Evolutionary conservation across 64 coral and sea anemone species (phyloP), one percentile per base, ranked within the genome.

Genomic region (Acropora yongei): DNA sequence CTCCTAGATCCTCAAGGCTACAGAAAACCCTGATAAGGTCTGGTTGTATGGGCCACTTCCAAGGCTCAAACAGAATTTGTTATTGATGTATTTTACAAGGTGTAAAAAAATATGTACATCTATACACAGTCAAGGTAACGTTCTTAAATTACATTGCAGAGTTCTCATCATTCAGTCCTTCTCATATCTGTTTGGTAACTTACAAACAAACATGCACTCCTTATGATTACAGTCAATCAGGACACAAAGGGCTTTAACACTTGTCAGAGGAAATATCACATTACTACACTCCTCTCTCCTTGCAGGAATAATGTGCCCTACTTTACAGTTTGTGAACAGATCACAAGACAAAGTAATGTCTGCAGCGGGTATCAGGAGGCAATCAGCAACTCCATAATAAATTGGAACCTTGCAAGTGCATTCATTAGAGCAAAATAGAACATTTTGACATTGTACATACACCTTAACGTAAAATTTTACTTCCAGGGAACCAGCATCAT

Each of bases 371-470:
- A 82, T 57, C 8, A 88, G 44, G 67, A 49, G 41, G 1, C 67
- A 88, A 80, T 93, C 86, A 53, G 92, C 14, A 93, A 93, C 8
- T 30, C 92, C 92, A 93, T 67, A 93, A 41, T 93, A 93, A 17
- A 67, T 6, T 49, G 92, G 92, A 67, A 76, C 6, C 48, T 93
- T 93, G 49, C 92, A 89, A 44, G 4, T 74, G 51, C 86, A 93
- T 66, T 7, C 51, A 68, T 88, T n/a, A 3, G 78, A 63, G 20
- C 92, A 89, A 77, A 81, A 88, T n/a, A 83, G 20, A 51, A 41
- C 8, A 68, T 94, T 94, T 58, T 78, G 78, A 61, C 86, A 94
- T n/a, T 78, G 20, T 45, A 77, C 18, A 78, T 75, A 89, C 2
- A 84, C 0, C 51, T 94, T 94, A 39, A 94, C n/a, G 88, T 83